Evolutionary conservation across 2,113 vertebrate species (phyloP).

Genomic region (Mugil cephalus): DNA sequence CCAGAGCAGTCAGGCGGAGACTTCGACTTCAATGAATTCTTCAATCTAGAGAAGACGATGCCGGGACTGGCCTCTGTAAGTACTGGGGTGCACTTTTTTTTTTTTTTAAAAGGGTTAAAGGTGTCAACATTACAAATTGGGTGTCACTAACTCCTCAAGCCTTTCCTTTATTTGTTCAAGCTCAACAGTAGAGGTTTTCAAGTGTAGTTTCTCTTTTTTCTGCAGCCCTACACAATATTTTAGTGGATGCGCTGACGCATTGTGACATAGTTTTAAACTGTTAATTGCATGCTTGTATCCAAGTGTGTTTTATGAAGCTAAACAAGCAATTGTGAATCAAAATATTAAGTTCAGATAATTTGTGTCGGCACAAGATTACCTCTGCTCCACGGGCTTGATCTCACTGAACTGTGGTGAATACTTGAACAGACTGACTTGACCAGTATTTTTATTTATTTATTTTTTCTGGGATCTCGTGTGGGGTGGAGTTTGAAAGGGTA

Average conservation of each 20-base stretch:
- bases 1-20: slow-evolving; percentile 92
- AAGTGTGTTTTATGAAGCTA: not conserved
- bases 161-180: not conserved
- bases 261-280: not conserved
- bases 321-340: not conserved
- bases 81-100: slow-evolving; percentile 67
- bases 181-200: slow-evolving; percentile 50
- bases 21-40: slow-evolving; percentile 99
- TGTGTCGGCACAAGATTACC: slow-evolving; percentile 2
- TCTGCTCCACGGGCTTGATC: slow-evolving; percentile 54
- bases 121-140: slow-evolving; percentile 40
- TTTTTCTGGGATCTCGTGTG: slow-evolving; percentile 20
- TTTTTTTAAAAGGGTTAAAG: not conserved
- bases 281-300: not conserved
- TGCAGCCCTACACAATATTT: not conserved
- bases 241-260: not conserved
- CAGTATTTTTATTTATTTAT: too few species aligned
- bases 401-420: slow-evolving; percentile 41
- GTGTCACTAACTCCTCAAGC: not conserved
- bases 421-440: slow-evolving; percentile 42
- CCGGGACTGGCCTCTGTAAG: slow-evolving; percentile 98
- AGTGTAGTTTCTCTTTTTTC: not conserved
- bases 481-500: slow-evolving; percentile 11
- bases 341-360: not conserved
- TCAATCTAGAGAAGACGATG: slow-evolving; percentile 97